Percentiles rank a stretch among this genome's conserved stretches.
phyloP scores from a whole-genome alignment of 2,888 invertebrate species.

The Lasioglossum zephyrum region DNA sequence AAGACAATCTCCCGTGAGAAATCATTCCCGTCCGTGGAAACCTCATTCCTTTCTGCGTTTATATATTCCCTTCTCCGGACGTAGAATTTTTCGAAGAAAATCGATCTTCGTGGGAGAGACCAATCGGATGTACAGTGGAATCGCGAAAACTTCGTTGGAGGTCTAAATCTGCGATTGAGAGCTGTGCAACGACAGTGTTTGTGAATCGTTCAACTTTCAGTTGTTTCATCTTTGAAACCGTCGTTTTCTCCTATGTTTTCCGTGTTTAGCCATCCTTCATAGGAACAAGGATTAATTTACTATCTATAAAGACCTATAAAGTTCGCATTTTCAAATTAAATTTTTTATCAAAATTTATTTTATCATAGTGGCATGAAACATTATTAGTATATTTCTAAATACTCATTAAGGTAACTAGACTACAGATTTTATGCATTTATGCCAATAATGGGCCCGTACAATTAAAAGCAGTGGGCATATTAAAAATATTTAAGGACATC shows the following conservation, averaged over 20 bases:
- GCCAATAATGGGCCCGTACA: no score
- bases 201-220: background rate
- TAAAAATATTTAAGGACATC: no score
- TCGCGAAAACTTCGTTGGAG: background rate
- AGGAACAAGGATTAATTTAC: background rate
- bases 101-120: background rate
- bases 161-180: background rate
- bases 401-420: no score
- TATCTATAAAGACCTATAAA: background rate
- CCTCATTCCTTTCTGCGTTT: background rate
- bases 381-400: no score
- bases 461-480: no score
- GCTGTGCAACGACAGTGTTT: background rate
- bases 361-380: background rate
- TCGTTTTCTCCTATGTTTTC: background rate
- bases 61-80: background rate
- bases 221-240: background rate
- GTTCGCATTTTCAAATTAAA: background rate
- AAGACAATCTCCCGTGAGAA: conserved; percentile 3
- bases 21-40: background rate
- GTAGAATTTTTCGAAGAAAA: background rate
- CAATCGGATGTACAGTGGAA: background rate
- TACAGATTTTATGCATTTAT: no score
- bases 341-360: background rate
- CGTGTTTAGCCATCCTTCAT: background rate